A percentile compares a stretch with the other conserved stretches of the same genome.
These are phyloP conservation scores for Poecilia velifera DNA, from an alignment of 2,797 vertebrate species.

Conservation along the genomic window DNA sequence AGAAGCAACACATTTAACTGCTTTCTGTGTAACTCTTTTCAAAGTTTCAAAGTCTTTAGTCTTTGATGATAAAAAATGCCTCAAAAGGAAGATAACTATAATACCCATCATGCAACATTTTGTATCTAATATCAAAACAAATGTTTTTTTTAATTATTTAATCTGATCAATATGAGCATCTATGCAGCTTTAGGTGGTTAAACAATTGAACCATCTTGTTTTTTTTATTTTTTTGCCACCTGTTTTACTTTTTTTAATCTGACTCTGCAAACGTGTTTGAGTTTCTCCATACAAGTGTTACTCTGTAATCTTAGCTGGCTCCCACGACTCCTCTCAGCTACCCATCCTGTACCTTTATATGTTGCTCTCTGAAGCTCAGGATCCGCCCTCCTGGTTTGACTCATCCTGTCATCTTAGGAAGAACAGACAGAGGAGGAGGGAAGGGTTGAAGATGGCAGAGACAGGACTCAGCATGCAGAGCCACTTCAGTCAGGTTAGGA, in stretches of 20 bases:
- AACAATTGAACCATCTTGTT: neutral
- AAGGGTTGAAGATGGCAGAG: neutral
- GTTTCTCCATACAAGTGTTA: neutral
- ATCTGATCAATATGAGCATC: neutral
- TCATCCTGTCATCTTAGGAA: neutral
- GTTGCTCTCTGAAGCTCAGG: neutral
- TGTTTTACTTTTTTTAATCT: neutral
- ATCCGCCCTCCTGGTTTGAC: neutral
- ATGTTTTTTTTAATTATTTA: neutral
- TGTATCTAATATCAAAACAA: neutral
- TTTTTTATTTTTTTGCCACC: neutral
- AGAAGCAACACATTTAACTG: neutral
- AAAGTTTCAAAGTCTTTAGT: neutral
- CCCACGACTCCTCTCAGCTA: neutral
- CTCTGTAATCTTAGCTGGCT: neutral
- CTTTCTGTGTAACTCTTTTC: neutral
- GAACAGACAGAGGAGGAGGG: neutral
- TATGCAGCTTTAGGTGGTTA: neutral
- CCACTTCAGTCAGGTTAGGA: neutral
- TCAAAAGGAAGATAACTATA: too few relatives aligned
- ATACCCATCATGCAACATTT: neutral
- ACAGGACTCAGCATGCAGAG: slow-evolving; percentile 32
- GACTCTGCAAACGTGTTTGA: neutral
- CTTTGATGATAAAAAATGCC: neutral
- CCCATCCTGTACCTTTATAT: neutral